These are phyloP conservation scores for Cyanistes caeruleus DNA, from an alignment of 2,113 vertebrate genomes.

Conservation along the genomic window DNA sequence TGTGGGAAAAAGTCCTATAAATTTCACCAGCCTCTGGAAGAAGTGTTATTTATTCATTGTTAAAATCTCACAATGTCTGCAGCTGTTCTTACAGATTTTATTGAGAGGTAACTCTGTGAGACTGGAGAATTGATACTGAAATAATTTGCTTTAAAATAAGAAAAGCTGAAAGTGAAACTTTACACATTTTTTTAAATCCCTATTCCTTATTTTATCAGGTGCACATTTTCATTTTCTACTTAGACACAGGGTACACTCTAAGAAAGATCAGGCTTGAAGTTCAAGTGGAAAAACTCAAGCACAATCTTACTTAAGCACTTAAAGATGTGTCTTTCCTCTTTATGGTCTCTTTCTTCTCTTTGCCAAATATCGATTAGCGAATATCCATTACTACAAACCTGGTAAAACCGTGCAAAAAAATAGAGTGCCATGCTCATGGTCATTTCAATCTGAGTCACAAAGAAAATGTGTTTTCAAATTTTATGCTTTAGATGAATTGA, in stretches of 20 bases:
- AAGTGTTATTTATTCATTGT: conserved; percentile 51
- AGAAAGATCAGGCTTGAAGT: background rate
- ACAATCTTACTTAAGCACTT: conserved; percentile 17
- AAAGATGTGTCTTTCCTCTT: conserved; percentile 13
- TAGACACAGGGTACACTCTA: accelerated
- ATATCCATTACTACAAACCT: background rate
- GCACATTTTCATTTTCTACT: background rate
- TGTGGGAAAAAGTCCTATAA: conserved; percentile 54
- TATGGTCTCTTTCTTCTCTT: background rate
- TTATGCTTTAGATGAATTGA: background rate
- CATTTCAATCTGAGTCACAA: background rate
- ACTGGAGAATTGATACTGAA: background rate
- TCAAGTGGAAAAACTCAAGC: conserved; percentile 28
- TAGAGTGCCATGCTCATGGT: background rate
- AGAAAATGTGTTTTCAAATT: background rate
- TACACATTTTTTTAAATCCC: background rate
- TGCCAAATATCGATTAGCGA: background rate
- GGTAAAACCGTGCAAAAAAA: background rate
- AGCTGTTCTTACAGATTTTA: conserved; percentile 45
- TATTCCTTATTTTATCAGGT: conserved; percentile 11
- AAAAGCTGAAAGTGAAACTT: background rate
- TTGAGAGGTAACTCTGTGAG: background rate
- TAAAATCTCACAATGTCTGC: conserved; percentile 34
- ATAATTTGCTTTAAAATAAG: background rate
- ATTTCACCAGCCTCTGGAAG: conserved; percentile 20